These are phyloP conservation scores for Notocelia uddmanniana DNA, from an alignment of 2,888 invertebrate species.

Conservation along the genomic window DNA sequence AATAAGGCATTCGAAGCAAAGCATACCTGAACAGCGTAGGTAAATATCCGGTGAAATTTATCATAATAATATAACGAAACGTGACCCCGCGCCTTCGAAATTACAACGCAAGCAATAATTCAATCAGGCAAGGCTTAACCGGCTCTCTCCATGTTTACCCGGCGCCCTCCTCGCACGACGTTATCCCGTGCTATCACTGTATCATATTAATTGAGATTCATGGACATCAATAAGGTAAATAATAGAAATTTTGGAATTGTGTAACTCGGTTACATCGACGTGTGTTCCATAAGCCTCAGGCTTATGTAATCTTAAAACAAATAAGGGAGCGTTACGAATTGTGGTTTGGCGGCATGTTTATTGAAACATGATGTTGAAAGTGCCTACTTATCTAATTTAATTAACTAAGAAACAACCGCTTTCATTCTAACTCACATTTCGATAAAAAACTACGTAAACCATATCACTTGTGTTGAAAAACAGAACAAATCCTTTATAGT, in stretches of 20 bases:
- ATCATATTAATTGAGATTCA: conserved; percentile 46
- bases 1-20: conserved; percentile 25
- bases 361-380: no score
- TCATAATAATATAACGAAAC: conserved; percentile 64
- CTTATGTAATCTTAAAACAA: conserved; percentile 3
- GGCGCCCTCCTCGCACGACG: conserved; percentile 66
- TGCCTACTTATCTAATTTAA: neutral
- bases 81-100: conserved; percentile 69
- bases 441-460: conserved; percentile 31
- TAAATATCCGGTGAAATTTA: conserved; percentile 53
- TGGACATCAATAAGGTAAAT: conserved; percentile 44
- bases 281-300: neutral
- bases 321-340: neutral
- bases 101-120: conserved; percentile 78
- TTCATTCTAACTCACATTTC: conserved; percentile 13
- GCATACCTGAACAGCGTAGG: conserved; percentile 32
- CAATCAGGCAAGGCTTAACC: conserved; percentile 80
- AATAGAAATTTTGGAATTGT: conserved; percentile 26
- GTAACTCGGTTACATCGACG: conserved; percentile 3
- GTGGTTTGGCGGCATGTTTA: conserved; percentile 7
- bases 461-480: conserved; percentile 41
- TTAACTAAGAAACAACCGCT: conserved; percentile 6
- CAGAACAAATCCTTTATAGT: conserved; percentile 51
- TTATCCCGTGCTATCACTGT: conserved; percentile 51
- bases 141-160: conserved; percentile 75